Conservation (phyloP, 2,888 invertebrate species). For the Seira sanloemensis region DNA sequence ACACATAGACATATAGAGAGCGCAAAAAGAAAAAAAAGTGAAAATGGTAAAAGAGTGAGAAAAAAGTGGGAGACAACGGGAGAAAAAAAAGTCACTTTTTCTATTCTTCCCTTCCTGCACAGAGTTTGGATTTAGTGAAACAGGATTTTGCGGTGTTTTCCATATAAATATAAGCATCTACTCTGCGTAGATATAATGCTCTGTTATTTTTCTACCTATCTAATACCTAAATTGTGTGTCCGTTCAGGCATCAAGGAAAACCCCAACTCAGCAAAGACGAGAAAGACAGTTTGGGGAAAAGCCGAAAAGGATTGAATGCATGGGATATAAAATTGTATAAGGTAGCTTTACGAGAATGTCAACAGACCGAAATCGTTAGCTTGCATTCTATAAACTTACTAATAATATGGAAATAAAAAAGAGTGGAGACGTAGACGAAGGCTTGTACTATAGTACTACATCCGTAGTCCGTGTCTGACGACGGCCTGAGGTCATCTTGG, state of each 20-base stretch:
- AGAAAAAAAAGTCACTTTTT: constrained; percentile 47
- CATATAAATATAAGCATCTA: not conserved
- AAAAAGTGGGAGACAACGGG: constrained; percentile 36
- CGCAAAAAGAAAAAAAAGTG: not conserved
- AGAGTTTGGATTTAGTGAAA: not conserved
- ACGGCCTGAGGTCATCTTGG: constrained; percentile 63
- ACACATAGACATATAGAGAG: not conserved
- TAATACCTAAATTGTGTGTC: not conserved
- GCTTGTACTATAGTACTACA: constrained; percentile 24
- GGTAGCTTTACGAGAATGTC: constrained; percentile 32
- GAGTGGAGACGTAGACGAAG: constrained; percentile 22
- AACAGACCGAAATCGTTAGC: not conserved
- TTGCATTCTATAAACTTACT: constrained; percentile 8
- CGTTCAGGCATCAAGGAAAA: not conserved
- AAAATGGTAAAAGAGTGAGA: constrained; percentile 37
- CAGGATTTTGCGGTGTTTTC: not conserved
- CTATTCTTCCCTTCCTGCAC: constrained; percentile 19
- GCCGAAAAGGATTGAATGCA: not conserved
- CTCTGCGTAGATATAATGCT: too few species aligned
- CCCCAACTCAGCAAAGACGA: not conserved
- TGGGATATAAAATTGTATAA: not conserved
- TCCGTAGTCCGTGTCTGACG: constrained; percentile 57
- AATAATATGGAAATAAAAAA: constrained; percentile 23
- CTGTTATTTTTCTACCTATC: too few species aligned
- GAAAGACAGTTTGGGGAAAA: not conserved